Percentiles rank a stretch among this genome's conserved stretches.
Evolutionary conservation across 2,113 vertebrate genomes (phyloP).

Genomic region (Pseudorectes ferrugineus): DNA sequence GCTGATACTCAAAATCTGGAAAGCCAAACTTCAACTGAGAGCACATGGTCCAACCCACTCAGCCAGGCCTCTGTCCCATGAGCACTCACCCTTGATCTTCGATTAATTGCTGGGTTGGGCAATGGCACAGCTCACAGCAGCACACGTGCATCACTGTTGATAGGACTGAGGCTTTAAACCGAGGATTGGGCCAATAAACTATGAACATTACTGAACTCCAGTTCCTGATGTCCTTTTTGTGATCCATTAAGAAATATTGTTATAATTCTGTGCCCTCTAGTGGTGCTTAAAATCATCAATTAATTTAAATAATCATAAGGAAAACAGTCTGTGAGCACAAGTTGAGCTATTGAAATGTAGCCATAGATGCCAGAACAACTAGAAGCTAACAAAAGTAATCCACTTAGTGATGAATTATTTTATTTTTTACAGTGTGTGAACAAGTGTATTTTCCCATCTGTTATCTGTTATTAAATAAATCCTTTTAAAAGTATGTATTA

Average conservation of each 20-base stretch:
- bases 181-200: background rate
- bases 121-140: background rate
- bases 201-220: background rate
- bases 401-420: background rate
- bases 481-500: background rate
- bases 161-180: background rate
- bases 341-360: background rate
- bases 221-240: background rate
- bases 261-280: slow-evolving; percentile 80
- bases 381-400: background rate
- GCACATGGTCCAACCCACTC: rapidly evolving
- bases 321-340: background rate
- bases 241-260: slow-evolving; percentile 36
- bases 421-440: background rate
- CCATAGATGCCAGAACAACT: background rate
- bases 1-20: background rate
- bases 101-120: rapidly evolving
- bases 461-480: background rate
- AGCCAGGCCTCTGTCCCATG: background rate
- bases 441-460: background rate
- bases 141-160: rapidly evolving
- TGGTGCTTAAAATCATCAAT: slow-evolving; percentile 49
- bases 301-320: background rate
- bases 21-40: background rate
- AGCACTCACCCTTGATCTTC: rapidly evolving